These are phyloP conservation scores for Hypercompe scribonia DNA, from an alignment of 2,888 invertebrate species.

Conservation along the genomic window DNA sequence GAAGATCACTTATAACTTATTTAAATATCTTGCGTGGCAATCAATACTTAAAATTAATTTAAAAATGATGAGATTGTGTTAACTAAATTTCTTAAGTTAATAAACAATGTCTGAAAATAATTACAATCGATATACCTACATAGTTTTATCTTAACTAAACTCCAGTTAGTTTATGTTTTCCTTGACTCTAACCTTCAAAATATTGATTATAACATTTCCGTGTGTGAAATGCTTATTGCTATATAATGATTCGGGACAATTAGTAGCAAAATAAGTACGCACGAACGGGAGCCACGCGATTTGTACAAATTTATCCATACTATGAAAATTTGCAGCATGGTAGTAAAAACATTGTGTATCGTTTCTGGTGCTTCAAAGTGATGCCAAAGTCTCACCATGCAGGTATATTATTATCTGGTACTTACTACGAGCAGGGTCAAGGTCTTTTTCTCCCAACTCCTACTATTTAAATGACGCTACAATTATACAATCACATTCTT, in stretches of 20 bases:
- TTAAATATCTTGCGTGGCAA: neutral
- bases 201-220: constrained; percentile 23
- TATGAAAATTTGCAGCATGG: neutral
- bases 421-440: neutral
- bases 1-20: too few species aligned
- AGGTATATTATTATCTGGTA: neutral
- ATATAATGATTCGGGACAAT: neutral
- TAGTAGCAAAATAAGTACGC: neutral
- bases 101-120: neutral
- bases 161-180: neutral
- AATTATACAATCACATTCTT: neutral
- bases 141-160: neutral
- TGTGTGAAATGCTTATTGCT: constrained; percentile 19
- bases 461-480: neutral
- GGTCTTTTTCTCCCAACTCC: neutral
- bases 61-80: neutral
- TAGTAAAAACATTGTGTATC: neutral
- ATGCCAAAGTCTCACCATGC: neutral
- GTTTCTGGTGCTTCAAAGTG: neutral
- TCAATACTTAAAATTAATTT: neutral
- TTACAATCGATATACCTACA: neutral
- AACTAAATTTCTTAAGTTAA: neutral
- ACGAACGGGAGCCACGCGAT: constrained; percentile 1
- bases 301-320: neutral
- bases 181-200: constrained; percentile 14